Percentiles rank a stretch among this genome's conserved stretches.
Conservation (phyloP, 2,888 invertebrate species). For the Drosophila basisetae region DNA sequence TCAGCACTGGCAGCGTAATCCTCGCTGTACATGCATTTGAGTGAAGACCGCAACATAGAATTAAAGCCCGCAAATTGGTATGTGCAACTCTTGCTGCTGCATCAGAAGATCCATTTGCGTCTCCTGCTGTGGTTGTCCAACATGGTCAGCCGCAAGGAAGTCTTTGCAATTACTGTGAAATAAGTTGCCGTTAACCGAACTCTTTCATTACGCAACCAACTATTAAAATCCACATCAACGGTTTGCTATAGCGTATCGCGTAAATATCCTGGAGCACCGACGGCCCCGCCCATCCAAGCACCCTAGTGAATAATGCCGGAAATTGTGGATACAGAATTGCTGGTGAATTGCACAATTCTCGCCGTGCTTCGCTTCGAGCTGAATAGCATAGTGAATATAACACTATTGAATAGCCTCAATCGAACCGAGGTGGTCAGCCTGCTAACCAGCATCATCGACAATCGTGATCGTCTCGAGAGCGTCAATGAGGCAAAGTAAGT, state of each 20-base stretch:
- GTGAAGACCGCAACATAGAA: constrained; percentile 19
- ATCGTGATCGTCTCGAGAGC: constrained; percentile 78
- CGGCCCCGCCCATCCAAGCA: neutral
- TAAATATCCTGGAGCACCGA: neutral
- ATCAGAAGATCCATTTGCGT: neutral
- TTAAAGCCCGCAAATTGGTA: constrained; percentile 44
- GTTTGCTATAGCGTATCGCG: neutral
- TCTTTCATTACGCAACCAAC: constrained; percentile 48
- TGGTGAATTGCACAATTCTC: constrained; percentile 84
- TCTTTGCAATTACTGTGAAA: constrained; percentile 45
- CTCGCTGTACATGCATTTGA: neutral
- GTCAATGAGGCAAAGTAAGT: constrained; percentile 84
- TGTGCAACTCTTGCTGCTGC: constrained; percentile 28
- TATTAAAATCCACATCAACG: constrained; percentile 18
- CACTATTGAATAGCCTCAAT: constrained; percentile 78
- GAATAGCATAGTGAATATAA: constrained; percentile 79
- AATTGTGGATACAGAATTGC: constrained; percentile 82
- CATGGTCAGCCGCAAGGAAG: constrained; percentile 24
- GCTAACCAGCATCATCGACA: constrained; percentile 83
- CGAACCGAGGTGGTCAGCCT: constrained; percentile 83
- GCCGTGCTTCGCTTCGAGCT: constrained; percentile 83
- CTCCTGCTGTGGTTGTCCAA: constrained; percentile 1
- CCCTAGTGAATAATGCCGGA: constrained; percentile 78
- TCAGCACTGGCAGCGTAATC: constrained; percentile 3
- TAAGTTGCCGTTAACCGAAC: constrained; percentile 43